Evolutionary conservation across 1,140 invertebrate species (phyloP).

Genomic region (Aphis craccivora): DNA sequence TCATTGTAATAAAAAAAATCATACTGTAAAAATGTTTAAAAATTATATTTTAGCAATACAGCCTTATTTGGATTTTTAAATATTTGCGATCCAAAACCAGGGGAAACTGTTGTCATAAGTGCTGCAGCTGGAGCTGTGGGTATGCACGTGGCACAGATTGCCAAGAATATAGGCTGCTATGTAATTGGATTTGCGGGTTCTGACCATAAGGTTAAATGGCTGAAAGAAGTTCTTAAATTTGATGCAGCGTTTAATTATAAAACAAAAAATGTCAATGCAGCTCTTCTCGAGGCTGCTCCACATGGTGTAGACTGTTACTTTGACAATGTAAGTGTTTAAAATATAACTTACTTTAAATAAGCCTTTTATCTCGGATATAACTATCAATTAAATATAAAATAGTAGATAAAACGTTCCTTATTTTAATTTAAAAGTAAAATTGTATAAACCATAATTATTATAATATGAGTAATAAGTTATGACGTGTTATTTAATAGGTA

Average conservation of each 20-base stretch:
- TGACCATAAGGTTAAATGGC: slow-evolving; percentile 75
- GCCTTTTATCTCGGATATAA: not conserved
- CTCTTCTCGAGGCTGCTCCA: slow-evolving; percentile 67
- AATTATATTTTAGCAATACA: slow-evolving; percentile 69
- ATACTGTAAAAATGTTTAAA: not conserved
- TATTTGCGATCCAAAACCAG: slow-evolving; percentile 72
- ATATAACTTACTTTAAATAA: not conserved
- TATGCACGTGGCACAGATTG: slow-evolving; percentile 77
- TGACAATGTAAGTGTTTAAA: slow-evolving; percentile 66
- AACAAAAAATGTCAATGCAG: slow-evolving; percentile 66
- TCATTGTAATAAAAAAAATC: not conserved
- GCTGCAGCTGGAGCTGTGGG: slow-evolving; percentile 75
- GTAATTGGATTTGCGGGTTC: slow-evolving; percentile 77
- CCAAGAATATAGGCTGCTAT: slow-evolving; percentile 73
- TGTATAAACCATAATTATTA: too few relatives aligned
- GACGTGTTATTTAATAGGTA: not conserved
- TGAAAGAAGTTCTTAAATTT: slow-evolving; percentile 72
- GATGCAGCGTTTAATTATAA: slow-evolving; percentile 79
- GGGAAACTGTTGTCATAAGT: slow-evolving; percentile 74
- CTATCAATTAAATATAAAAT: not conserved
- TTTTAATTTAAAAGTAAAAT: not conserved
- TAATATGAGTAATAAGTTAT: too few relatives aligned
- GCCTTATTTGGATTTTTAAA: slow-evolving; percentile 78
- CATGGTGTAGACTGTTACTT: slow-evolving; percentile 69
- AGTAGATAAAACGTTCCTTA: too few relatives aligned